Base-by-base conservation (phyloP, 2,797 vertebrate species). In the Leuciscus waleckii region DNA sequence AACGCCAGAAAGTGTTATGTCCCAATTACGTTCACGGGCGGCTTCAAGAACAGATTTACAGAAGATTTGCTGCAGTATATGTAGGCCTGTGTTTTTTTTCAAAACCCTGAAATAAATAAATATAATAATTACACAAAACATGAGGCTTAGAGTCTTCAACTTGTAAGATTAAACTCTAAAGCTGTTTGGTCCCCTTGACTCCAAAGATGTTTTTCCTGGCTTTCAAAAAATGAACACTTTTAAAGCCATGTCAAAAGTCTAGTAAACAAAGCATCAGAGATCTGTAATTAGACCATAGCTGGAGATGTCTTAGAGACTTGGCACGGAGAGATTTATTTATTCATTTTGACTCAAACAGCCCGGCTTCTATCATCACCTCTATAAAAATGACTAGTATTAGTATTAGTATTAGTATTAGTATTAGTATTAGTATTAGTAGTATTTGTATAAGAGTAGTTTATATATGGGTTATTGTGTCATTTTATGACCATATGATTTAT, bases 121-220 rank as follows among this genome's bases (percentile, higher is more conserved):
- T 39, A 58, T 37, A 5, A 79, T 26, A 51, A 84, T 81, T 49
- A 85, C 68, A 87, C 14, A 39, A 63, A 82, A 71, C 37, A 80
- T 32, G 35, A 79, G 76, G 56, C 79, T 82, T 71, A 56, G 46
- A 79, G 49, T 19, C 46, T 80, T 56, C 78, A 63, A 43, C 73
- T 77, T 81, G 83, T 82, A 56, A 82, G 67, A 63, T 74, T 76
- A 80, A 87, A 73, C 37, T 73, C 41, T 80, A 81, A 80, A 87
- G 78, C 78, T 77, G 78, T 70, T 84, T 77, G 54, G 70, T 65
- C 43, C 54, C 37, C 26, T 35, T 43, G 65, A 70, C 78, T 84
- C 70, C 67, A 75, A 87, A 79, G 11, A 82, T 67, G 82, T 61
- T 67, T 63, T 79, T 13, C 19, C 43, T 63, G 49, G 32, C 67